phyloP scores from a whole-genome alignment of 2,888 invertebrate genomes.

The Diploptera punctata region DNA sequence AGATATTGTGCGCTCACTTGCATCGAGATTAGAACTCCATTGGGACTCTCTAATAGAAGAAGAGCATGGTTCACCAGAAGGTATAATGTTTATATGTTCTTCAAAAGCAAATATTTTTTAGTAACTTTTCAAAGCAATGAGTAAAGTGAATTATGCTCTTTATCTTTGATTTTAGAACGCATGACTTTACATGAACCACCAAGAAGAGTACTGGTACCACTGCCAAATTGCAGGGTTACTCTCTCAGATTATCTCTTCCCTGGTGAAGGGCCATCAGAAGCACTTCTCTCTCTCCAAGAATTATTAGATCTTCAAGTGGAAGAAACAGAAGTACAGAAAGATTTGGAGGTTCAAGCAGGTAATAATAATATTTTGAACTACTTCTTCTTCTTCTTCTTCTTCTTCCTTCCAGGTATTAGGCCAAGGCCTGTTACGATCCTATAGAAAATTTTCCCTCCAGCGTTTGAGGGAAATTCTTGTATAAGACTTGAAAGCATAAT shows the following conservation, averaged over 20 bases:
- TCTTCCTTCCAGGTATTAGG: too few species aligned
- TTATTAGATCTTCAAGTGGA: conserved; percentile 78
- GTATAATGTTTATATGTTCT: conserved; percentile 56
- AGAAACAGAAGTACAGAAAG: conserved; percentile 72
- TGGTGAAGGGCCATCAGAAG: conserved; percentile 86
- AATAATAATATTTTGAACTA: too few species aligned
- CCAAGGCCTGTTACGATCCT: too few species aligned
- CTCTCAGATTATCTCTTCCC: conserved; percentile 92
- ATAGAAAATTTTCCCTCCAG: too few species aligned
- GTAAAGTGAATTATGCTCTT: neutral
- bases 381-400: too few species aligned
- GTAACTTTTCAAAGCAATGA: neutral
- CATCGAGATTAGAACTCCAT: conserved; percentile 87
- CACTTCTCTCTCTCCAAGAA: conserved; percentile 80
- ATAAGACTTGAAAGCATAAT: too few species aligned
- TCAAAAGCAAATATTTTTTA: neutral
- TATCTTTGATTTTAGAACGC: conserved; percentile 64
- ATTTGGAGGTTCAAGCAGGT: conserved; percentile 83
- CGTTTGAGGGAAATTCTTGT: too few species aligned
- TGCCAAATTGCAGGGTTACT: conserved; percentile 68
- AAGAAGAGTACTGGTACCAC: conserved; percentile 79
- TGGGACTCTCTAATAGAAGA: conserved; percentile 92
- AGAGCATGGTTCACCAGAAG: conserved; percentile 72
- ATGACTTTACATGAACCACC: conserved; percentile 90
- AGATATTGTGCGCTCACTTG: conserved; percentile 85